Evolutionary conservation across 2,888 invertebrate species (phyloP).

Genomic region (Orthosia gothica): DNA sequence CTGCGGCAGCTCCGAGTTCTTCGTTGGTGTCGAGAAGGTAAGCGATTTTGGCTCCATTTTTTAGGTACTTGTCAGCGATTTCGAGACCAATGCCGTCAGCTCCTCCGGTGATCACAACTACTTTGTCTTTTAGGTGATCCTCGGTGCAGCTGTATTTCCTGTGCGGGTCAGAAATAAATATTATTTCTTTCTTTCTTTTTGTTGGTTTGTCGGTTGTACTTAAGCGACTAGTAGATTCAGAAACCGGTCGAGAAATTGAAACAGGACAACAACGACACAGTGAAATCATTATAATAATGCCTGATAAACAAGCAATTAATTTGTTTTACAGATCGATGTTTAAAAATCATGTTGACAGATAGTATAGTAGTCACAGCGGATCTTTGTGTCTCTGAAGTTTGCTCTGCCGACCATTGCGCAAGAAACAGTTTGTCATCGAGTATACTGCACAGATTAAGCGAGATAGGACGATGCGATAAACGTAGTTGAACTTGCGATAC

Average conservation of each 20-base stretch:
- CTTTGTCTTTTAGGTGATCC: slow-evolving; percentile 66
- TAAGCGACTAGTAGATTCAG: slow-evolving; percentile 14
- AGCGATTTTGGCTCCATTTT: slow-evolving; percentile 78
- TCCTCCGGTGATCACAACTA: slow-evolving; percentile 86
- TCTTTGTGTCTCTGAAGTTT: no score
- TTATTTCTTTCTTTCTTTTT: no score
- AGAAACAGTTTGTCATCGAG: no score
- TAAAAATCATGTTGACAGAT: slow-evolving; percentile 3
- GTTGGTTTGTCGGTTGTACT: slow-evolving; percentile 6
- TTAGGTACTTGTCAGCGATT: slow-evolving; percentile 84
- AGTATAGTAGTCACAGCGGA: no score
- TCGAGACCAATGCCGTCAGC: slow-evolving; percentile 89
- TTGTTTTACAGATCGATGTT: slow-evolving; percentile 31
- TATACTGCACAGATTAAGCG: no score
- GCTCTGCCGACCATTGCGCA: no score
- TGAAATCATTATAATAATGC: not conserved
- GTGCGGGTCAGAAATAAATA: no score
- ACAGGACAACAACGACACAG: no score
- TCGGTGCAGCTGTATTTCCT: slow-evolving; percentile 35
- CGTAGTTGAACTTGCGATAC: not conserved
- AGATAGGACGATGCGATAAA: no score
- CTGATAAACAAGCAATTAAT: no score
- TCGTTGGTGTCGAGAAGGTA: slow-evolving; percentile 78
- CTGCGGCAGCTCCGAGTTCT: slow-evolving; percentile 80
- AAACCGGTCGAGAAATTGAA: slow-evolving; percentile 24